Evolutionary conservation across 1,140 invertebrate genomes (phyloP), one percentile per base, ranked within the genome.

Genomic region (Hydropsyche tenuis): DNA sequence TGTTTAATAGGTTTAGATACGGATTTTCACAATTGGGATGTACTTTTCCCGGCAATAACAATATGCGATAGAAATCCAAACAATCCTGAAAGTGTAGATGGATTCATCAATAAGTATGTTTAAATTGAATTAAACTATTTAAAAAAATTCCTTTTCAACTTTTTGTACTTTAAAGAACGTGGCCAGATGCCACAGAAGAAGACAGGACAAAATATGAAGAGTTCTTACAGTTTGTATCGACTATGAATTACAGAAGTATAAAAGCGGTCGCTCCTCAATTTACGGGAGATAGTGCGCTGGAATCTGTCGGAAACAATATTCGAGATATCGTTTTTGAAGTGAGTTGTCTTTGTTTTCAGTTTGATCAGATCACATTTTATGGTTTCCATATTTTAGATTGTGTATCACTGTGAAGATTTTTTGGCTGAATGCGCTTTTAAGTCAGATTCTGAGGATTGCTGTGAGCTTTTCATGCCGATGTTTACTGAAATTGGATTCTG

Each of bases 21-120:
- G 1, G 90, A 91, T 80, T 91, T 91, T 79, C 90, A 92, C 78
- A 91, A 90, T 75, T 91, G 90, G 87, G 88, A 91, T 77, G 89
- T 92, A 0, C 86, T 89, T 0, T 92, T 91, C 80, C 91, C 91
- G 5, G 88, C 90, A 0, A 86, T 91, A 0, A 89, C 89, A 0
- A 80, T 92, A 7, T 92, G 91, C 78, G 87, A 88, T 16, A 78
- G 80, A 51, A 80, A 83, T 60, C 87, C 89, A 0, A 85, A 84
- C 5, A 86, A 85, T 76, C 79, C 81, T 1, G 81, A 85, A 68
- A 73, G 82, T 9, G 79, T 89, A 27, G 77, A 84, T 53, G 81
- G 82, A 45, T 86, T 83, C 53, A 82, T 87, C 53, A 75, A 81
- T 66, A 82, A 78, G 81, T 86, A 81, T 48, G 14, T 42, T 37